Evolutionary conservation across 92 coral and sea anemone genomes (phyloP).

Genomic region (Nematostella vectensis): DNA sequence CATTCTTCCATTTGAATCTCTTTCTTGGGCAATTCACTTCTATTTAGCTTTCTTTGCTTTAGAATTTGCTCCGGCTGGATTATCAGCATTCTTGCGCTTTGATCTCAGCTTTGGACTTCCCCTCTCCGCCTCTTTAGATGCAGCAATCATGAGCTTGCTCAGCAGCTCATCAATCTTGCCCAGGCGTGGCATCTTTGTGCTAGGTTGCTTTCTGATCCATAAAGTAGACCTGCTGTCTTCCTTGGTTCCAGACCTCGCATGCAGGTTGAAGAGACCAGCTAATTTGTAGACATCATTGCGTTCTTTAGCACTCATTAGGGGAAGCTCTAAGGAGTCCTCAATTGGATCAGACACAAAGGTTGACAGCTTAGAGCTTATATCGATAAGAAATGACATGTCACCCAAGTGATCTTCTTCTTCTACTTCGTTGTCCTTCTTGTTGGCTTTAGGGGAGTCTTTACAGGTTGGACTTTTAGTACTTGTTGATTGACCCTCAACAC

Average conservation of each 20-base stretch:
- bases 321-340: slow-evolving; percentile 55
- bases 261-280: slow-evolving; percentile 67
- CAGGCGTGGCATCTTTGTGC: slow-evolving; percentile 64
- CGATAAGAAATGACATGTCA: slow-evolving; percentile 72
- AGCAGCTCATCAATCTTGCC: slow-evolving; percentile 76
- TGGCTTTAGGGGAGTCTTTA: not conserved
- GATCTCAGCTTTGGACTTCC: slow-evolving; percentile 46
- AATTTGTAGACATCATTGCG: slow-evolving; percentile 78
- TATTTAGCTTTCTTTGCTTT: too few species aligned
- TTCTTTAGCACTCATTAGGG: slow-evolving; percentile 72
- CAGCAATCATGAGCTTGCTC: slow-evolving; percentile 65
- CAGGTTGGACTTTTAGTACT: not conserved
- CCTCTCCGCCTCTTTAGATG: slow-evolving; percentile 43
- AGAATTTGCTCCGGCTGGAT: too few species aligned
- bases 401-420: slow-evolving; percentile 56
- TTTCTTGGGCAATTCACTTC: too few species aligned
- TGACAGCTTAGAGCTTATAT: slow-evolving; percentile 69
- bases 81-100: slow-evolving; percentile 68
- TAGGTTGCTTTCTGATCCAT: slow-evolving; percentile 54
- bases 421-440: not conserved
- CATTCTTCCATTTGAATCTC: too few species aligned
- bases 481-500: too few species aligned
- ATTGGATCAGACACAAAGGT: slow-evolving; percentile 48
- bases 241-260: slow-evolving; percentile 70
- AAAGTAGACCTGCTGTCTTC: slow-evolving; percentile 63